Conservation (phyloP, 2,113 vertebrate genomes). For the Phoxinus phoxinus region DNA sequence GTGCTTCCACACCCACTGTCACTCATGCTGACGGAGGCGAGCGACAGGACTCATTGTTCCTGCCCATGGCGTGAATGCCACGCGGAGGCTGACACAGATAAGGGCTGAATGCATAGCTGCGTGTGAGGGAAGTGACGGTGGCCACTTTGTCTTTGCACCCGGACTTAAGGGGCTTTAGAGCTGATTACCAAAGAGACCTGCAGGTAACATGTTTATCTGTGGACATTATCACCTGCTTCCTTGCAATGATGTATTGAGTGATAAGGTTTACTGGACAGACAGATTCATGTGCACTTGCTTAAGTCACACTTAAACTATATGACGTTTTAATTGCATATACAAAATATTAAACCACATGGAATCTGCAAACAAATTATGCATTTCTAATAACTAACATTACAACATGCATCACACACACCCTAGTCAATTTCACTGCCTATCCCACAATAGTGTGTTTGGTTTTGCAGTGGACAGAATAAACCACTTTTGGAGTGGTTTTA, state of each 20-base stretch:
- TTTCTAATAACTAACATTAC: not conserved
- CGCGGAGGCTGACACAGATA: constrained; percentile 77
- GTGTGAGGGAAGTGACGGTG: constrained; percentile 64
- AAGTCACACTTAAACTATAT: constrained; percentile 2
- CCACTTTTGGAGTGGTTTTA: not conserved
- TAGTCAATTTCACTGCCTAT: not conserved
- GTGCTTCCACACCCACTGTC: constrained; percentile 74
- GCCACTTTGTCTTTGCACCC: constrained; percentile 72
- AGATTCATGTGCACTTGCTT: constrained; percentile 33
- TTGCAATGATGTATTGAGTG: constrained; percentile 71
- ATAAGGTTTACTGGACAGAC: constrained; percentile 64
- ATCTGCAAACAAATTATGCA: not conserved
- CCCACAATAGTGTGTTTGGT: not conserved
- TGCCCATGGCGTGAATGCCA: constrained; percentile 79
- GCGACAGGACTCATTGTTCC: constrained; percentile 80
- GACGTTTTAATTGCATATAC: not conserved
- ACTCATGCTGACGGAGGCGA: constrained; percentile 72
- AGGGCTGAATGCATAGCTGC: constrained; percentile 73
- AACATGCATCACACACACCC: not conserved
- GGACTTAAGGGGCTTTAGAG: constrained; percentile 73
- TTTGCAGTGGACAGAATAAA: not conserved
- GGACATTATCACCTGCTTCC: constrained; percentile 77
- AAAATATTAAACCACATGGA: not conserved
- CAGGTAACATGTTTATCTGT: constrained; percentile 79
- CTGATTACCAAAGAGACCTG: constrained; percentile 62